Conservation (phyloP, 2,888 invertebrate genomes). For the Drosophila glabriapex region DNA sequence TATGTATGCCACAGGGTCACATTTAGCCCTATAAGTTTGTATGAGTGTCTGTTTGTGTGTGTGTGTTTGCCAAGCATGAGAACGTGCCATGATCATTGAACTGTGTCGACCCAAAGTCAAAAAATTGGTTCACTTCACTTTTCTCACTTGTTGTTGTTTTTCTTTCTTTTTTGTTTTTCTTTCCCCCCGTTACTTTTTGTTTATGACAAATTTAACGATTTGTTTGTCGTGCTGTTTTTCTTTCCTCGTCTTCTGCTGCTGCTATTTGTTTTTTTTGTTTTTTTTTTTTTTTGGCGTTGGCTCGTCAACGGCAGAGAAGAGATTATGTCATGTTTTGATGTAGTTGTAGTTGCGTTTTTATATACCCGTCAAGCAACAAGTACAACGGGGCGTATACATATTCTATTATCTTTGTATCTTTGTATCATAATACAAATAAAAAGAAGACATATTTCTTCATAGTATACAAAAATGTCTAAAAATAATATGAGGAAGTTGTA, state of each 20-base stretch:
- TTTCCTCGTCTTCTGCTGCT: conserved; percentile 8
- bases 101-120: conserved; percentile 46
- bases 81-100: conserved; percentile 65
- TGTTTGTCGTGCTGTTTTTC: conserved; percentile 41
- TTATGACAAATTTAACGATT: conserved; percentile 53
- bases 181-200: conserved; percentile 21
- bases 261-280: conserved; percentile 33
- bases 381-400: conserved; percentile 18
- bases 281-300: conserved; percentile 34
- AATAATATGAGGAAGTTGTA: not conserved
- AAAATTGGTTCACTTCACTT: conserved; percentile 27
- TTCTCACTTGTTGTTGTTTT: not conserved
- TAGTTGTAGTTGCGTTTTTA: conserved; percentile 41
- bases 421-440: not conserved
- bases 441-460: not conserved
- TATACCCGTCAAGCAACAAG: conserved; percentile 5
- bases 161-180: not conserved
- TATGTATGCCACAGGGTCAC: conserved; percentile 45
- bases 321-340: conserved; percentile 70
- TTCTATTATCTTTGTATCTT: not conserved
- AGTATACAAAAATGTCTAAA: not conserved
- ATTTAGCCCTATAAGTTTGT: conserved; percentile 38
- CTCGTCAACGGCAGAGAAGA: conserved; percentile 44
- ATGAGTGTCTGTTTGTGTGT: conserved; percentile 3
- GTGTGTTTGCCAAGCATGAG: conserved; percentile 36